Evolutionary conservation across 2,888 invertebrate genomes (phyloP), one percentile per base, ranked within the genome.

Genomic region (Beris morrisii): DNA sequence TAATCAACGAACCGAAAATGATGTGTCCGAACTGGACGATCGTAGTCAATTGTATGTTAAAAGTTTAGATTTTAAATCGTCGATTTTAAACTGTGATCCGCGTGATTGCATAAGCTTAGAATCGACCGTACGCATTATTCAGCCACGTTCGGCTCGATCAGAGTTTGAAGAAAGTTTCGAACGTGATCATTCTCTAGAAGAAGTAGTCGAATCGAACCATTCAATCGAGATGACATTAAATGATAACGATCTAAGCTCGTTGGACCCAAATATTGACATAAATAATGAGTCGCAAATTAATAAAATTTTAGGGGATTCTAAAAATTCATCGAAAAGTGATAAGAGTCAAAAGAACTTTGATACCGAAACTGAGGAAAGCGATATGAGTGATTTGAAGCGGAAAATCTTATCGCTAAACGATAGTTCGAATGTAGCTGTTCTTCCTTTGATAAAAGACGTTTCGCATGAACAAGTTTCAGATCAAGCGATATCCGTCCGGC

Each of bases 1-100:
- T n/a, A 78, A 79, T 67, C 78, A 81, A 68, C 78, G 78, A 67
- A 80, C 81, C 28, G 75, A 79, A 3, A 76, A 79, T 67, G 80
- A 81, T 72, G 77, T 80, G 0, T 80, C 80, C 0, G 81, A 81
- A 31, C 54, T 69, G 22, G 80, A 81, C 43, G 79, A 80, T 43
- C 70, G 71, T 12, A 72, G 70, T 4, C 28, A 69, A 48, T 46
- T 66, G 9, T 53, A 66, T 57, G 28, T 61, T 30, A 22, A 70
- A 70, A 66, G 71, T 69, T 43, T 71, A 69, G 67, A 69, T 57
- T 52, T 67, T 7, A 32, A 67, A 65, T 54, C 55, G 13, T 52
- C 38, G 13, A 53, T 46, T 46, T 13, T 67, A 45, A 65, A 65
- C 55, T 52, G 55, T 13, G 67, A 68, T 52, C 50, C 64, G 13